Evolutionary conservation across 2,888 invertebrate genomes (phyloP).

Genomic region (Tachystola acroxantha): DNA sequence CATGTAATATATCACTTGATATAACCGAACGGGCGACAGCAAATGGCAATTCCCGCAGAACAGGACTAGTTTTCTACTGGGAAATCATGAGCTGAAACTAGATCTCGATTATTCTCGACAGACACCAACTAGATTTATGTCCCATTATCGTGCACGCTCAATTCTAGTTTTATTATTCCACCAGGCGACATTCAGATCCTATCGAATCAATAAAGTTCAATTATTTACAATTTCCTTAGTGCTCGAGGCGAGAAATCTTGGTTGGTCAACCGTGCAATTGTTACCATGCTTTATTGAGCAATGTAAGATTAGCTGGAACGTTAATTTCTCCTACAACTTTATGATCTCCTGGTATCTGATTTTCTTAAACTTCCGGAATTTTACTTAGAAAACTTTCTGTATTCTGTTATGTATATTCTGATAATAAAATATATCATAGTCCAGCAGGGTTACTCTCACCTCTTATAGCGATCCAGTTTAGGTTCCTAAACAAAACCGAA

Average conservation of each 20-base stretch:
- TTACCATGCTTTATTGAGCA: conserved; percentile 22
- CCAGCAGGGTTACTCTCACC: no score
- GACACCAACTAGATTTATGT: conserved; percentile 19
- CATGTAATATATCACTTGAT: neutral
- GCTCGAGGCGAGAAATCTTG: conserved; percentile 39
- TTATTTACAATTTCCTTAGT: conserved; percentile 34
- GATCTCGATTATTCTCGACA: no score
- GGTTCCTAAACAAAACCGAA: no score
- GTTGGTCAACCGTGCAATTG: conserved; percentile 25
- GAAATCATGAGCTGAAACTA: conserved; percentile 6
- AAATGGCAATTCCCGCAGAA: neutral
- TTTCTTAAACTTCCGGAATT: no score
- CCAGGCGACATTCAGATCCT: conserved; percentile 10
- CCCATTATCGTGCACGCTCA: conserved; percentile 4
- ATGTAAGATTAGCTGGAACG: conserved; percentile 9
- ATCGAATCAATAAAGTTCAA: conserved; percentile 30
- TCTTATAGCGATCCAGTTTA: no score
- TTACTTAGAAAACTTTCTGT: no score
- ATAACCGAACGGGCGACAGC: neutral
- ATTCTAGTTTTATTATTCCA: conserved; percentile 9
- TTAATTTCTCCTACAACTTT: no score
- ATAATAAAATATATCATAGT: no score
- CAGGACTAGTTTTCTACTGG: neutral
- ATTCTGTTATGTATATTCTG: no score
- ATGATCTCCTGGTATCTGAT: conserved; percentile 4